Percentiles rank a stretch among this genome's conserved stretches.
Conservation (phyloP, 2,113 vertebrate species). For the Eolophus roseicapilla region DNA sequence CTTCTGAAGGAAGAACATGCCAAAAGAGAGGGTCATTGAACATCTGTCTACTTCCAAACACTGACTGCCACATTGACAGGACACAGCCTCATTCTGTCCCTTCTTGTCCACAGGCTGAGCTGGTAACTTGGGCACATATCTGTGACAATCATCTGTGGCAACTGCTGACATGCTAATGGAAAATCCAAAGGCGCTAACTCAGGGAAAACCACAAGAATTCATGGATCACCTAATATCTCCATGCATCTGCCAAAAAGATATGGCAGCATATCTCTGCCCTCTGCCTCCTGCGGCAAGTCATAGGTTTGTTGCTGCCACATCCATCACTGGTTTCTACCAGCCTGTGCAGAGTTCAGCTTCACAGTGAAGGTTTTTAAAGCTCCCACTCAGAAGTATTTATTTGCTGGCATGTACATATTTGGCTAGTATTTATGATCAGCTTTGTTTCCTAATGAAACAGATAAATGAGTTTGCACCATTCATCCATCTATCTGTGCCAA, state of each 20-base stretch:
- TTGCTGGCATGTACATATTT: background rate
- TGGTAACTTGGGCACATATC: accelerated
- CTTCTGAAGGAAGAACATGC: background rate
- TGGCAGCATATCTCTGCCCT: background rate
- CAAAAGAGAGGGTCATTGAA: background rate
- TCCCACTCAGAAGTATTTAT: background rate
- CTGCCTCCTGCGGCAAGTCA: background rate
- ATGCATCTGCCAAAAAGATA: background rate
- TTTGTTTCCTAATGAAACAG: background rate
- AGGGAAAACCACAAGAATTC: background rate
- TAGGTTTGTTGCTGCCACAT: background rate
- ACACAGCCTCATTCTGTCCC: background rate
- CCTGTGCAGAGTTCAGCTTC: background rate
- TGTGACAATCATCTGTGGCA: background rate
- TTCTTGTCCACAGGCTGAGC: background rate
- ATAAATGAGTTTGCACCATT: background rate
- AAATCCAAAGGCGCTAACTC: background rate
- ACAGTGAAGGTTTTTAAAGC: background rate
- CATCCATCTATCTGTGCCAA: background rate
- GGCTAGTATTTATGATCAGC: background rate
- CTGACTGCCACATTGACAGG: background rate
- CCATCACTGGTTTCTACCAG: background rate
- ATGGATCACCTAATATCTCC: background rate
- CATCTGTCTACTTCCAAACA: background rate
- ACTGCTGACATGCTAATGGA: background rate